These are phyloP conservation scores for Ischnus inquisitorius DNA, from an alignment of 2,888 invertebrate genomes.

Conservation along the genomic window DNA sequence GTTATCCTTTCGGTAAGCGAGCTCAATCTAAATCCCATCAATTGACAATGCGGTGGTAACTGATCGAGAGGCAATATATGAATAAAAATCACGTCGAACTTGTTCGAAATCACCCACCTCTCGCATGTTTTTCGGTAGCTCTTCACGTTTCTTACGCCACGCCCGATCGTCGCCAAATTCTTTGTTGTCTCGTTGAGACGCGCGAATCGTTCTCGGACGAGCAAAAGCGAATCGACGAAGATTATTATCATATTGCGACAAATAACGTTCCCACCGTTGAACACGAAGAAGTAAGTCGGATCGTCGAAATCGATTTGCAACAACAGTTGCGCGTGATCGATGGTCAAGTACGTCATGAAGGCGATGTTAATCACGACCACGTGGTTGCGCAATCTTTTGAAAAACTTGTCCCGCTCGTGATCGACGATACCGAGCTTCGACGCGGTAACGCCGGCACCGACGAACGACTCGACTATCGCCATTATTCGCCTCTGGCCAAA, in stretches of 20 bases:
- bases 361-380: slow-evolving; percentile 1
- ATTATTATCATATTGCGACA: slow-evolving; percentile 32
- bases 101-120: background rate
- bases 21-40: background rate
- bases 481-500: slow-evolving; percentile 24
- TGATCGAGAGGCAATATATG: background rate
- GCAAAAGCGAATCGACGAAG: slow-evolving; percentile 15
- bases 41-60: background rate
- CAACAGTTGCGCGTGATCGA: background rate
- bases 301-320: background rate
- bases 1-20: slow-evolving; percentile 14
- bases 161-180: slow-evolving; percentile 20
- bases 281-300: background rate
- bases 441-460: slow-evolving; percentile 14
- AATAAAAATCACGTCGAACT: background rate
- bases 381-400: slow-evolving; percentile 23
- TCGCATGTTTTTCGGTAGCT: background rate
- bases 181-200: slow-evolving; percentile 32
- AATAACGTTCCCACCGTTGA: slow-evolving; percentile 7
- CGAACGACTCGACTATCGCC: slow-evolving; percentile 20
- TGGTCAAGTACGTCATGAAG: background rate
- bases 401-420: background rate
- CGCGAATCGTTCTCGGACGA: slow-evolving; percentile 36
- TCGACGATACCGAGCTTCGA: slow-evolving; percentile 27
- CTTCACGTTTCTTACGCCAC: background rate